These are phyloP conservation scores for Pelagia noctiluca DNA, from an alignment of 30 jellyfish, hydroid and myxozoan genomes.

Conservation along the genomic window DNA sequence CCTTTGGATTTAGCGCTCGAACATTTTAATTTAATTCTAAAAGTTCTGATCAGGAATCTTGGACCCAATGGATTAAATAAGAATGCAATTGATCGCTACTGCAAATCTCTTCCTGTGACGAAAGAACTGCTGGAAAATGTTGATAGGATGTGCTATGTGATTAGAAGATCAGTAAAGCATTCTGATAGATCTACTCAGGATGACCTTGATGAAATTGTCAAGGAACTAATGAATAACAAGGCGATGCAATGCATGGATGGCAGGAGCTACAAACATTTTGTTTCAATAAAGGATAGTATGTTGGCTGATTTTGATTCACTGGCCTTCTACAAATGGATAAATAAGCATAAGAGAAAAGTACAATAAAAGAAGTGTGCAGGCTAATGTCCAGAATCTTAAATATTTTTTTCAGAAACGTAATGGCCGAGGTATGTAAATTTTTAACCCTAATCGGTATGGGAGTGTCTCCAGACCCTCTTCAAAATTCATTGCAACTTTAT, in stretches of 20 bases:
- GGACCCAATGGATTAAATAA: conserved; percentile 17
- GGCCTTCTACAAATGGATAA: background rate
- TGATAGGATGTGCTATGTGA: background rate
- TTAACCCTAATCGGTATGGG: conserved; percentile 2
- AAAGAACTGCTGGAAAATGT: background rate
- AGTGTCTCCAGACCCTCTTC: background rate
- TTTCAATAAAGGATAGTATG: background rate
- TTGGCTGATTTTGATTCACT: background rate
- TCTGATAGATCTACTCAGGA: background rate
- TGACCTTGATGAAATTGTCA: background rate
- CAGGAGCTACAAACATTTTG: background rate
- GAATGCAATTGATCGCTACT: background rate
- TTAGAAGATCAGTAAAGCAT: background rate
- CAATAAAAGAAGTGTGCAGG: background rate
- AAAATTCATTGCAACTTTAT: background rate
- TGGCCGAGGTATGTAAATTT: background rate
- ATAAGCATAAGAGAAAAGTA: background rate
- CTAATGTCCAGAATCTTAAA: background rate
- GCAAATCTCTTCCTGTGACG: background rate
- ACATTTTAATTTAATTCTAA: conserved; percentile 9
- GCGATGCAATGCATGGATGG: background rate
- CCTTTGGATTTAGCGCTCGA: conserved; percentile 45
- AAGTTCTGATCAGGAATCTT: conserved; percentile 14
- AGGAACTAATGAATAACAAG: background rate
- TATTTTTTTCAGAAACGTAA: background rate